Evolutionary conservation across 2,797 vertebrate species (phyloP).

Genomic region (Argentina silus): DNA sequence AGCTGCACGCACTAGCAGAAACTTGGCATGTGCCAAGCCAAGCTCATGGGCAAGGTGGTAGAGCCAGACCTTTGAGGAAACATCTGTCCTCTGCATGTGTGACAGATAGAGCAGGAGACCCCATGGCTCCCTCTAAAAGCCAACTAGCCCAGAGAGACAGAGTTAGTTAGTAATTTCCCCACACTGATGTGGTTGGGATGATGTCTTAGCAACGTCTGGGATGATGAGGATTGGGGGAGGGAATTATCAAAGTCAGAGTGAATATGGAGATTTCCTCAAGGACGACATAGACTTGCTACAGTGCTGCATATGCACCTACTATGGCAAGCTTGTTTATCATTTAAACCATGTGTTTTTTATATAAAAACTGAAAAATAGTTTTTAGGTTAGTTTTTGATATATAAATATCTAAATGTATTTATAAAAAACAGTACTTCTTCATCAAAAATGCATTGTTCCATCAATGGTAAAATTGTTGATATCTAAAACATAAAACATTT

Average conservation of each 20-base stretch:
- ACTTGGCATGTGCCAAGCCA: slow-evolving; percentile 11
- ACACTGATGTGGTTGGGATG: slow-evolving; percentile 48
- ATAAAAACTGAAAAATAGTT: slow-evolving; percentile 12
- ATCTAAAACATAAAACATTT: too few relatives aligned
- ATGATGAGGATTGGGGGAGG: slow-evolving; percentile 22
- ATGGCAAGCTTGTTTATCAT: background rate
- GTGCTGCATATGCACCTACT: background rate
- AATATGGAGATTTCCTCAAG: background rate
- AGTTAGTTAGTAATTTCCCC: slow-evolving; percentile 17
- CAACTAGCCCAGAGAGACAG: slow-evolving; percentile 45
- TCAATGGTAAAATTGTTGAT: too few relatives aligned
- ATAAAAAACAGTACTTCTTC: too few relatives aligned
- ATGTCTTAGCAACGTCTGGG: slow-evolving; percentile 24
- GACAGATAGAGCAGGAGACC: slow-evolving; percentile 32
- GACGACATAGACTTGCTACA: background rate
- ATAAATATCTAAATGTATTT: too few relatives aligned
- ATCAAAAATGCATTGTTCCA: too few relatives aligned
- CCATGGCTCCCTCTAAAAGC: slow-evolving; percentile 44
- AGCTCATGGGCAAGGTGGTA: slow-evolving; percentile 26
- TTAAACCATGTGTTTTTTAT: slow-evolving; percentile 20
- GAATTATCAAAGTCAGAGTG: slow-evolving; percentile 12
- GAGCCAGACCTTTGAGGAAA: slow-evolving; percentile 43
- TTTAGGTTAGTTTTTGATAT: too few relatives aligned
- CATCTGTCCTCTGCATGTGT: slow-evolving; percentile 57
- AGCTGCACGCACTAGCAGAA: background rate